Evolutionary conservation across 2,113 vertebrate species (phyloP).

Genomic region (Trematomus loennbergii): DNA sequence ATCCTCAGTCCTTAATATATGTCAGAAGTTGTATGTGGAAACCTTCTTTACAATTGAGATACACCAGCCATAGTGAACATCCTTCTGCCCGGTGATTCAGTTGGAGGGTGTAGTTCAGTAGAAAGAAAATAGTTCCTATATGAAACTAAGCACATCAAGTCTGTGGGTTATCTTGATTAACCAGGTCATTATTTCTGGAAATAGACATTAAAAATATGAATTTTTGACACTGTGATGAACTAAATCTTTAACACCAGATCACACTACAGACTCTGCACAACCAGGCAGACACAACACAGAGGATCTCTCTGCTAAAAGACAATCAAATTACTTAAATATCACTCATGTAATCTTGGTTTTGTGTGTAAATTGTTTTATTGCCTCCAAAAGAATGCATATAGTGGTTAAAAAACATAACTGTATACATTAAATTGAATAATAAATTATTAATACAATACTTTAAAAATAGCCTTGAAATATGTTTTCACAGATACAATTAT

Average conservation of each 20-base stretch:
- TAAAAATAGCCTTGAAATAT: slow-evolving; percentile 4
- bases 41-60: no score
- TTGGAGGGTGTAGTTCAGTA: no score
- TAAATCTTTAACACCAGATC: background rate
- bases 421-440: slow-evolving; percentile 44
- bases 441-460: slow-evolving; percentile 50
- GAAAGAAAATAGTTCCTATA: no score
- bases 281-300: background rate
- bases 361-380: slow-evolving; percentile 39
- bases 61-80: no score
- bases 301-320: background rate
- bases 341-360: background rate
- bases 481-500: slow-evolving; percentile 43
- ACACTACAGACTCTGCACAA: slow-evolving; percentile 11
- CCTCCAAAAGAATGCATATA: slow-evolving; percentile 4
- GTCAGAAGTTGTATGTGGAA: no score
- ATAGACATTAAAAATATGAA: no score
- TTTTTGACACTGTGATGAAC: no score
- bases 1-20: no score
- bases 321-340: background rate
- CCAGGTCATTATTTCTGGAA: no score
- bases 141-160: no score
- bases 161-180: no score
- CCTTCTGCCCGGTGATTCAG: no score
- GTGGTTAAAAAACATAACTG: background rate